Conservation (phyloP, 2,797 vertebrate species). For the Phaenicophaeus curvirostris region DNA sequence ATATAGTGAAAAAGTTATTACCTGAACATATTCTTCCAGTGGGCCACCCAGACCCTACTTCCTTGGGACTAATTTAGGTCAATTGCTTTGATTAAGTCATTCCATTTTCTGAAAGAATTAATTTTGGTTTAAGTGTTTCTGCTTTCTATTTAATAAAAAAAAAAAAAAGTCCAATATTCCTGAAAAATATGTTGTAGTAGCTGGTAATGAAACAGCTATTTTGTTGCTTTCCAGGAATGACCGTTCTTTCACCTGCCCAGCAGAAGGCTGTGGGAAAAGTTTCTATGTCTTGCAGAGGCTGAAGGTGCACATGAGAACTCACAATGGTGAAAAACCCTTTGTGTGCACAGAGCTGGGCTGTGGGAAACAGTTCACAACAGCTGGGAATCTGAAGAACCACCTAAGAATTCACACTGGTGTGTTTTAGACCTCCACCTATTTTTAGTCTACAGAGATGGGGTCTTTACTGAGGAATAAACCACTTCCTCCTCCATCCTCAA, state of each 20-base stretch:
- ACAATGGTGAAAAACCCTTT: slow-evolving; percentile 97
- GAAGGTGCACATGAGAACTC: slow-evolving; percentile 98
- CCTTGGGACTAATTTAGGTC: neutral
- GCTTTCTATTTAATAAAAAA: neutral
- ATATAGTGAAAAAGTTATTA: neutral
- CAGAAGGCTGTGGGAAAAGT: slow-evolving; percentile 97
- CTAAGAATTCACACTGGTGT: slow-evolving; percentile 93
- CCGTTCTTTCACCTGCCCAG: slow-evolving; percentile 92
- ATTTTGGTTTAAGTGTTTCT: neutral
- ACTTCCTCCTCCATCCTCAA: neutral
- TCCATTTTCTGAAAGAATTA: neutral
- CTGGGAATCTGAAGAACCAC: slow-evolving; percentile 98
- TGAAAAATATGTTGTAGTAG: neutral
- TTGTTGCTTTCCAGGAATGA: slow-evolving; percentile 86
- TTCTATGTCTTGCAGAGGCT: slow-evolving; percentile 97
- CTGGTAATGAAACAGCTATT: slow-evolving; percentile 1
- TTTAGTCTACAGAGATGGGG: slow-evolving; percentile 32
- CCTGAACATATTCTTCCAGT: neutral
- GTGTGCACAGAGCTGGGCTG: slow-evolving; percentile 93
- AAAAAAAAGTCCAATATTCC: neutral
- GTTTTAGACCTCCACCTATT: slow-evolving; percentile 59
- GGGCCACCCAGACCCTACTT: neutral
- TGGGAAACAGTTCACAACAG: slow-evolving; percentile 96
- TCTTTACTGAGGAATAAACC: slow-evolving; percentile 16
- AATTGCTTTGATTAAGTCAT: neutral